Conservation (phyloP, 2,888 invertebrate species). For the Lochmaea crataegi region DNA sequence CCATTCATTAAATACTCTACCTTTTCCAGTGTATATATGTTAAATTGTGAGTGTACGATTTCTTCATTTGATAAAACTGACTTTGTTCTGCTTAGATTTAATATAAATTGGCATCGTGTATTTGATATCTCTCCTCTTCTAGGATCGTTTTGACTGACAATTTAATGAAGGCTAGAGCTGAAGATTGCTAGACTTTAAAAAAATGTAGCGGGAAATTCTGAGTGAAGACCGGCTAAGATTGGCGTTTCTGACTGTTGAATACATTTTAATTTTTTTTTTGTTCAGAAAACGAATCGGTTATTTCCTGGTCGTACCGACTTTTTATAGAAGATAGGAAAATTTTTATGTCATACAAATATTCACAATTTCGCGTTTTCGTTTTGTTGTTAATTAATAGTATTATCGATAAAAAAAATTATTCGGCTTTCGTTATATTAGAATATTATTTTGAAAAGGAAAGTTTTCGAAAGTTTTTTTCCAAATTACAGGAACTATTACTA, state of each 20-base stretch:
- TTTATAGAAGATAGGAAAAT: background rate
- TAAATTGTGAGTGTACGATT: background rate
- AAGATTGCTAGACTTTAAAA: background rate
- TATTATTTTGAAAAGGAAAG: too few species aligned
- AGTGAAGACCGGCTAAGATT: background rate
- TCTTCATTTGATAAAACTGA: background rate
- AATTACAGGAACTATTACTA: too few species aligned
- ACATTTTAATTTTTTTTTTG: background rate
- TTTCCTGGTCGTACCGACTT: background rate
- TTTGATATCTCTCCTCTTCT: background rate
- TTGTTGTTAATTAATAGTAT: too few species aligned
- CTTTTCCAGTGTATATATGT: background rate
- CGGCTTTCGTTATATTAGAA: too few species aligned
- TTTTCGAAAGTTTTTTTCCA: too few species aligned
- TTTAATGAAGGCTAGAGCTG: slow-evolving; percentile 5
- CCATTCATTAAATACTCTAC: background rate
- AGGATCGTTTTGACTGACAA: slow-evolving; percentile 2
- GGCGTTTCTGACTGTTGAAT: slow-evolving; percentile 1
- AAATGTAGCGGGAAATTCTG: background rate
- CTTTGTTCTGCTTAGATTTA: slow-evolving; percentile 11
- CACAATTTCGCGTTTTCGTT: background rate
- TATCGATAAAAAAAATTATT: too few species aligned
- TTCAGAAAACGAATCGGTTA: background rate
- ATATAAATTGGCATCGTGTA: slow-evolving; percentile 9
- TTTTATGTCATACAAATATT: background rate